A percentile compares a stretch with the other conserved stretches of the same genome.
Conservation (phyloP, 2,888 invertebrate genomes). For the Tinea trinotella region DNA sequence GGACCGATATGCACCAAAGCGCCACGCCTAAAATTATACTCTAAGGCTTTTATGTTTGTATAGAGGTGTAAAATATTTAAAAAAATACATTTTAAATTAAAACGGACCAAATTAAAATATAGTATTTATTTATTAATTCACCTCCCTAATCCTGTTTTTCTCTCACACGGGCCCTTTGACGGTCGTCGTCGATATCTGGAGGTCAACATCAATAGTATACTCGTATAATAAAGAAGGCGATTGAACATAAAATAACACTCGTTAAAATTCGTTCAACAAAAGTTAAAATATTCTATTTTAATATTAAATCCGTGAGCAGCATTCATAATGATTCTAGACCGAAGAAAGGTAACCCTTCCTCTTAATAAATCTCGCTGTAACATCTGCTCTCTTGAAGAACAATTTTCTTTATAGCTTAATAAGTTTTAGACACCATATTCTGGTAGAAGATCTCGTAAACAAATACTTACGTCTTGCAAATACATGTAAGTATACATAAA, state of each 20-base stretch:
- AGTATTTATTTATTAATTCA: too few species aligned
- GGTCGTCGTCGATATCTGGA: too few species aligned
- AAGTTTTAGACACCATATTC: background rate
- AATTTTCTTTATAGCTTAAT: background rate
- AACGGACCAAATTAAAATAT: too few species aligned
- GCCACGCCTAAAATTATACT: too few species aligned
- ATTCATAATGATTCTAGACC: background rate
- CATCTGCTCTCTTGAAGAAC: background rate
- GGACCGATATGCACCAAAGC: too few species aligned
- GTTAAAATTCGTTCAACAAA: background rate
- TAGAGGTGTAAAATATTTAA: too few species aligned
- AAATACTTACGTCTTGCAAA: background rate
- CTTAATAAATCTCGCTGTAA: conserved; percentile 2
- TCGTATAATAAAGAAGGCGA: background rate
- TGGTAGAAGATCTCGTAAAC: background rate
- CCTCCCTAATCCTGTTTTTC: too few species aligned
- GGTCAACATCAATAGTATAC: too few species aligned
- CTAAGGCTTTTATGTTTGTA: too few species aligned
- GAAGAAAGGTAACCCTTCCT: background rate
- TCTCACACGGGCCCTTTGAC: too few species aligned
- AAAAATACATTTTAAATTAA: too few species aligned
- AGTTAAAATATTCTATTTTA: background rate
- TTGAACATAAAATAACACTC: background rate
- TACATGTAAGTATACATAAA: background rate
- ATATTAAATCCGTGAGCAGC: background rate